These are phyloP conservation scores for Enteromius argenteus DNA, from an alignment of 2,797 vertebrate genomes.

Conservation along the genomic window DNA sequence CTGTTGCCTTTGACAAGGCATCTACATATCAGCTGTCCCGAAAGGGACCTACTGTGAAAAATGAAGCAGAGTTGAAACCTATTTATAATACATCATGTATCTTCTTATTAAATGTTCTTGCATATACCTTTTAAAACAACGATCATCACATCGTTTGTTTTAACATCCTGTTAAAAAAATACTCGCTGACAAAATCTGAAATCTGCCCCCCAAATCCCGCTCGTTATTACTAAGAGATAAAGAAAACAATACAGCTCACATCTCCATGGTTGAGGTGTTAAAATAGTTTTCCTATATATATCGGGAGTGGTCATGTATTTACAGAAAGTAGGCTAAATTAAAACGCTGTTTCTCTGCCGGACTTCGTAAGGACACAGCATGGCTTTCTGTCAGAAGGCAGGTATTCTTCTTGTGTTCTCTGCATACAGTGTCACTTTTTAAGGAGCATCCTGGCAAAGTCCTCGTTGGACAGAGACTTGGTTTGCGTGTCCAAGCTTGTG, in stretches of 20 bases:
- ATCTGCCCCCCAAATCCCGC: slow-evolving; percentile 51
- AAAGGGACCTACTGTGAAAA: slow-evolving; percentile 42
- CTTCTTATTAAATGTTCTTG: slow-evolving; percentile 63
- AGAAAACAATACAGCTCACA: slow-evolving; percentile 63
- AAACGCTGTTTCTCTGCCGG: slow-evolving; percentile 37
- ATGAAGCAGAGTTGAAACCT: slow-evolving; percentile 57
- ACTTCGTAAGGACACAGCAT: slow-evolving; percentile 81
- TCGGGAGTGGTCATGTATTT: slow-evolving; percentile 62
- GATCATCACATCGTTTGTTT: slow-evolving; percentile 64
- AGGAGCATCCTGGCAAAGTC: slow-evolving; percentile 96
- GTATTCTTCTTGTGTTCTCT: slow-evolving; percentile 55
- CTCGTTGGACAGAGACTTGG: slow-evolving; percentile 92
- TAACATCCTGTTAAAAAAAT: slow-evolving; percentile 73
- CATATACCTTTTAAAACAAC: slow-evolving; percentile 68
- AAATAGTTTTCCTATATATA: slow-evolving; percentile 51
- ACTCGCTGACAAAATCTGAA: slow-evolving; percentile 58
- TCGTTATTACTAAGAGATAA: slow-evolving; percentile 64
- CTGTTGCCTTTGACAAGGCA: slow-evolving; percentile 12
- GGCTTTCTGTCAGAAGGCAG: slow-evolving; percentile 81
- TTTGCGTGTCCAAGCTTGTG: slow-evolving; percentile 52
- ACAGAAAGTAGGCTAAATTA: slow-evolving; percentile 64
- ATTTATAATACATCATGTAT: slow-evolving; percentile 45
- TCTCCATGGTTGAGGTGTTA: slow-evolving; percentile 44
- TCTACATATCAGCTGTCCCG: slow-evolving; percentile 33
- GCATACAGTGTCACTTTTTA: slow-evolving; percentile 83